phyloP scores from a whole-genome alignment of 2,888 invertebrate genomes.

The Nemapogon koenigi region DNA sequence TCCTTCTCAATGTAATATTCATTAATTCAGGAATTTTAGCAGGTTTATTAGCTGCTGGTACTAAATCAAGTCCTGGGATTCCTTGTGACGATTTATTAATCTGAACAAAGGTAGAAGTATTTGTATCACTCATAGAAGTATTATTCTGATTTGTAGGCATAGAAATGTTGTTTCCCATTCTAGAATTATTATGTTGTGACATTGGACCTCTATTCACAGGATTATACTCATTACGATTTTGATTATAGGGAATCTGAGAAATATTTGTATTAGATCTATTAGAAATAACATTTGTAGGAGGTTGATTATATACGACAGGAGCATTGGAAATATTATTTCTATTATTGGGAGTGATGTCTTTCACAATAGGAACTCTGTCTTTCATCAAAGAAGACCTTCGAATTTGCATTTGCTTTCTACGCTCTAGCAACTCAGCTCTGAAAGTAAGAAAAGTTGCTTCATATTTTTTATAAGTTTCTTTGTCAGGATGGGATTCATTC shows the following conservation, averaged over 20 bases:
- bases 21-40: constrained; percentile 27
- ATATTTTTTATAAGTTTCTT: constrained; percentile 83
- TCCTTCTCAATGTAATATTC: neutral
- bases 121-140: constrained; percentile 10
- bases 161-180: too few relatives aligned
- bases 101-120: constrained; percentile 32
- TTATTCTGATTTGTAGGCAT: too few relatives aligned
- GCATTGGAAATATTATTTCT: too few relatives aligned
- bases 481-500: constrained; percentile 91
- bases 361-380: constrained; percentile 20
- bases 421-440: constrained; percentile 77
- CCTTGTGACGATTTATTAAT: constrained; percentile 56
- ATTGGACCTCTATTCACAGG: too few relatives aligned
- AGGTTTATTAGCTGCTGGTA: constrained; percentile 45
- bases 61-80: constrained; percentile 78
- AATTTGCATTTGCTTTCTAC: constrained; percentile 81
- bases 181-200: too few relatives aligned
- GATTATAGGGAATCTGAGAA: too few relatives aligned
- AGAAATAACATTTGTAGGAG: neutral
- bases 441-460: constrained; percentile 89
- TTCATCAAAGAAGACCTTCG: constrained; percentile 53
- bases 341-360: too few relatives aligned
- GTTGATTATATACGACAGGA: neutral
- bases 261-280: too few relatives aligned
- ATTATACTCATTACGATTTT: too few relatives aligned